Evolutionary conservation across 2,113 vertebrate genomes (phyloP), one percentile per base, ranked within the genome.

Genomic region (Lepisosteus osseus): DNA sequence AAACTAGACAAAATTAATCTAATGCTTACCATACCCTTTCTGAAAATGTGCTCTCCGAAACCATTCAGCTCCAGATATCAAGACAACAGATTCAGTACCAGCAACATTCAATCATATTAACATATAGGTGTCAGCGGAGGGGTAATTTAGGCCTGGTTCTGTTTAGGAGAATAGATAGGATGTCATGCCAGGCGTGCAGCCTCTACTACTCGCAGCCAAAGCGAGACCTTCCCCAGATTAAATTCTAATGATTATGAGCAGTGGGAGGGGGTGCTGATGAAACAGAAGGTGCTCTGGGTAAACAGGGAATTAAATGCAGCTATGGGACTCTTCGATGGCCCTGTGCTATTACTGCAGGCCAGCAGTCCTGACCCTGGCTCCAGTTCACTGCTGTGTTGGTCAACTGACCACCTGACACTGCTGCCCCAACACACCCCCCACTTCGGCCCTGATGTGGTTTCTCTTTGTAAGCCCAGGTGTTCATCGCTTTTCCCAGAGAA

Each of bases 41-140:
- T 29, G 29, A 29, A 29, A 29, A 29, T 29, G 29, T 29, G 29
- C 29, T 29, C 29, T 29, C 29, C 1, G 2, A 29, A 29, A 29
- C 29, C 29, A 29, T 29, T 29, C 29, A 29, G 29, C 29, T 29
- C 29, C 29, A 29, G 29, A 29, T 29, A 29, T 29, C 29, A 51
- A 51, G 47, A 5, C 47, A 51, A 9, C 47, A 51, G 47, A 6
- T 5, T 9, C 84, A 78, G 59, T 80, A 83, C 85, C 85, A 89
- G 79, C 87, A 82, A 86, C 89, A 89, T 82, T 82, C 86, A 86
- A 86, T 87, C 86, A 83, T 90, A 91, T 90, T 90, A 90, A 89
- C 86, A 84, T 76, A 73, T 74, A 85, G 88, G 84, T 88, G 90
- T 88, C 85, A 86, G 76, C 83, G 56, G 84, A 29, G 79, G 84